phyloP scores from a whole-genome alignment of 2,113 vertebrate genomes.

The Arvicanthis niloticus region DNA sequence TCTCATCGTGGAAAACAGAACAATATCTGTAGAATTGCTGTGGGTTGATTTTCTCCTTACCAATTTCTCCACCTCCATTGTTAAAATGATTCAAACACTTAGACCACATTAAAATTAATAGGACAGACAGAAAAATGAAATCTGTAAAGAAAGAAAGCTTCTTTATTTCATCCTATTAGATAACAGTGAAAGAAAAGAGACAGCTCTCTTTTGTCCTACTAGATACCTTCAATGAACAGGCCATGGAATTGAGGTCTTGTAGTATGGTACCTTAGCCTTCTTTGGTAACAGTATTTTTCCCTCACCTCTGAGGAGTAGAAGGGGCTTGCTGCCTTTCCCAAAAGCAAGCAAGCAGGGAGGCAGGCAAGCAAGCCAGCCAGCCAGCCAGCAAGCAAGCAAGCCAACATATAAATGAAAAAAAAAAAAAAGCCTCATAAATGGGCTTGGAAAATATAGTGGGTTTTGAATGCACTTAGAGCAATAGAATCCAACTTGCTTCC shows the following conservation, averaged over 20 bases:
- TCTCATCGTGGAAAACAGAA: not conserved
- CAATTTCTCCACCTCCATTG: not conserved
- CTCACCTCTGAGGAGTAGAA: fast-evolving
- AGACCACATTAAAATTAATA: not conserved
- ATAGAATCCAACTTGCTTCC: not conserved
- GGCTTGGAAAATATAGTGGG: not conserved
- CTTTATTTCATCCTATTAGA: not conserved
- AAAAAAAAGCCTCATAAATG: not conserved
- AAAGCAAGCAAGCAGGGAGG: not conserved
- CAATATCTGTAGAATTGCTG: not conserved
- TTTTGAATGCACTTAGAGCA: not conserved
- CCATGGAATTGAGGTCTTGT: not conserved
- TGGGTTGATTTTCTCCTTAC: not conserved
- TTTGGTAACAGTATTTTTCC: not conserved
- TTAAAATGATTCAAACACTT: not conserved
- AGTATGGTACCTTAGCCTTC: no score
- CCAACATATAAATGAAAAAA: not conserved
- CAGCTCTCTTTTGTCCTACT: not conserved
- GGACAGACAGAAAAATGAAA: not conserved
- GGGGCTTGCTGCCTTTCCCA: not conserved
- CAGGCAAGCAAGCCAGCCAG: no score
- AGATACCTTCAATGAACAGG: not conserved
- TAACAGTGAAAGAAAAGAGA: not conserved
- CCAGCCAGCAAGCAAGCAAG: no score
- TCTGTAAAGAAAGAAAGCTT: not conserved